A percentile compares a stretch with the other conserved stretches of the same genome.
Conservation (phyloP, 2,797 vertebrate species). For the Argyrosomus regius region DNA sequence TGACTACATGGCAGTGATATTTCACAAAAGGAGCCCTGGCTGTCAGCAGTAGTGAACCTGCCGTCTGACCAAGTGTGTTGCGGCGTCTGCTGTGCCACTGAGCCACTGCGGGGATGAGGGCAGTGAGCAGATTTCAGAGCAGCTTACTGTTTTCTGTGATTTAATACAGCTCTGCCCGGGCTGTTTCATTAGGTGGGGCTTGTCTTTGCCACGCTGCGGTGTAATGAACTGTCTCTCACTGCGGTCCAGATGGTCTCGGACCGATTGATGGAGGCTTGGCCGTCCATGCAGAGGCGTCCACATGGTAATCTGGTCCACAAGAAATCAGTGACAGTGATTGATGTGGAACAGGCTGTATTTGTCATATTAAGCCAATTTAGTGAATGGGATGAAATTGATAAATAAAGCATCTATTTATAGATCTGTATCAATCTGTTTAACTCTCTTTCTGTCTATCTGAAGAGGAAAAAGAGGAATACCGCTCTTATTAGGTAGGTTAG, state of each 20-base stretch:
- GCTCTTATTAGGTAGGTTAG: no score
- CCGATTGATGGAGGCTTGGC: conserved; percentile 51
- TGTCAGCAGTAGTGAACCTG: conserved; percentile 25
- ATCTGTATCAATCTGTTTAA: neutral
- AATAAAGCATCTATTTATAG: neutral
- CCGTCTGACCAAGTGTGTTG: conserved; percentile 30
- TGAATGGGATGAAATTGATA: neutral
- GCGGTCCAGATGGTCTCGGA: conserved; percentile 80
- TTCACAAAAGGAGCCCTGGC: conserved; percentile 29
- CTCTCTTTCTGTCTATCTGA: conserved; percentile 4
- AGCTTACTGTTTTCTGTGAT: conserved; percentile 75
- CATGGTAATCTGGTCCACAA: conserved; percentile 62
- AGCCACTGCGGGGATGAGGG: conserved; percentile 73
- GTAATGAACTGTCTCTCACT: conserved; percentile 77
- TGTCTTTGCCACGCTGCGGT: conserved; percentile 62
- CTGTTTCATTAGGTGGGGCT: conserved; percentile 80
- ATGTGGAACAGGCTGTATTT: neutral
- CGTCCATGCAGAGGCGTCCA: conserved; percentile 27
- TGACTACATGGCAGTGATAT: conserved; percentile 11
- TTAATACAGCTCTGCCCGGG: conserved; percentile 70
- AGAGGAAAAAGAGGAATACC: neutral
- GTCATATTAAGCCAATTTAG: neutral
- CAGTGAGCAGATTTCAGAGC: conserved; percentile 74
- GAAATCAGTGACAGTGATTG: conserved; percentile 34
- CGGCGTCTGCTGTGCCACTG: conserved; percentile 77